A percentile compares a stretch with the other conserved stretches of the same genome.
phyloP scores from a whole-genome alignment of 2,797 vertebrate species.

The Myripristis murdjan region DNA sequence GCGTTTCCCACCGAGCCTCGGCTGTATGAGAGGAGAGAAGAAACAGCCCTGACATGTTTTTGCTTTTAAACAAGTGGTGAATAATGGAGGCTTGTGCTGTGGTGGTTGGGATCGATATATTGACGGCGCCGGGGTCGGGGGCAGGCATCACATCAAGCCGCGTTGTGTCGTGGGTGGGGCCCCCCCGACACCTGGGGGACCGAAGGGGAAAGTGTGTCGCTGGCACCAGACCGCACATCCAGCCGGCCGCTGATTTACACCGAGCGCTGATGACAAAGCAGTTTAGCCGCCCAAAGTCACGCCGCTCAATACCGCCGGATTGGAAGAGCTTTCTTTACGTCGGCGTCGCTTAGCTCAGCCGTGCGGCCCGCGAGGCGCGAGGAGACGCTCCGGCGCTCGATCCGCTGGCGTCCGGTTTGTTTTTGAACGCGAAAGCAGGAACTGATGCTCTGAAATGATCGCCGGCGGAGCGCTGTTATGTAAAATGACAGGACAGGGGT shows the following conservation, averaged over 20 bases:
- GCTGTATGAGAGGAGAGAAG: not conserved
- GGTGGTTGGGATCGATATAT: constrained; percentile 62
- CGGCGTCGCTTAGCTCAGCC: not conserved
- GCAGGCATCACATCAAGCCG: constrained; percentile 55
- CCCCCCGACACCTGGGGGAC: constrained; percentile 54
- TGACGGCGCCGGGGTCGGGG: constrained; percentile 57
- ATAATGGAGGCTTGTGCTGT: constrained; percentile 69
- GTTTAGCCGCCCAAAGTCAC: constrained; percentile 33
- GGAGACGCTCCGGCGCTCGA: not conserved
- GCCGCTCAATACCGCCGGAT: not conserved
- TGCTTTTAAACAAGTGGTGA: constrained; percentile 62
- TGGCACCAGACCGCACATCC: constrained; percentile 34
- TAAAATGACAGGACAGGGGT: constrained; percentile 50
- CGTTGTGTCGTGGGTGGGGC: constrained; percentile 43
- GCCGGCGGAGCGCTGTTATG: constrained; percentile 36
- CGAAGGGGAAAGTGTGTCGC: constrained; percentile 53
- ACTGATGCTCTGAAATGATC: constrained; percentile 9
- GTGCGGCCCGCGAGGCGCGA: not conserved
- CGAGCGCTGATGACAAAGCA: constrained; percentile 64
- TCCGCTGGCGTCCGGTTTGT: not conserved
- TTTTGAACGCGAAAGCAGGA: not conserved
- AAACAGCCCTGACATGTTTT: constrained; percentile 1
- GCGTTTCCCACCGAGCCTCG: no score
- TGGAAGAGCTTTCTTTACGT: not conserved
- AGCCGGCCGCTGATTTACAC: constrained; percentile 23